Evolutionary conservation across 1,140 invertebrate genomes (phyloP).

Genomic region (Gryon sp.): DNA sequence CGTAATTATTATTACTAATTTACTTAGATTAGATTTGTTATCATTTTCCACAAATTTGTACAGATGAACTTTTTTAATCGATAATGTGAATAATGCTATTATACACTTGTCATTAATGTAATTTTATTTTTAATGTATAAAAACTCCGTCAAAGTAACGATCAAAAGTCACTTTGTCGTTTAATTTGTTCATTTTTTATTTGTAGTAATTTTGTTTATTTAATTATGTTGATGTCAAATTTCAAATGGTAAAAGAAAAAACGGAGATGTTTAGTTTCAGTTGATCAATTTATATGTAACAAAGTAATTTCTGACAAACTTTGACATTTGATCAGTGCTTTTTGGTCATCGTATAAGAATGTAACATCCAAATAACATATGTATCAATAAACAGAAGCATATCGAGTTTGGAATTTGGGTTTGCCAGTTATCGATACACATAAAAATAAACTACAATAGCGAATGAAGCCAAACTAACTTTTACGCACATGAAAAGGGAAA

Average conservation of each 20-base stretch:
- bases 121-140: slow-evolving; percentile 41
- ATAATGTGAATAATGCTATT: slow-evolving; percentile 29
- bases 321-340: slow-evolving; percentile 20
- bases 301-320: too few relatives aligned
- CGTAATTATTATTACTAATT: too few relatives aligned
- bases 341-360: slow-evolving; percentile 9
- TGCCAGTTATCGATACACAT: too few relatives aligned
- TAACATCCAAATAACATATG: slow-evolving; percentile 22
- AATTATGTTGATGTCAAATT: too few relatives aligned
- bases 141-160: background rate
- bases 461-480: too few relatives aligned
- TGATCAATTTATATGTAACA: too few relatives aligned
- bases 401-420: slow-evolving; percentile 32
- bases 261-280: too few relatives aligned
- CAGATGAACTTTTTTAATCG: slow-evolving; percentile 28
- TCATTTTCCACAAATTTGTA: slow-evolving; percentile 35
- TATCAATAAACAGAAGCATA: slow-evolving; percentile 45
- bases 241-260: too few relatives aligned
- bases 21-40: too few relatives aligned
- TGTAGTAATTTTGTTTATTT: too few relatives aligned
- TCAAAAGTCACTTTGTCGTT: slow-evolving; percentile 14
- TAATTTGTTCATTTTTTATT: too few relatives aligned
- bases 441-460: too few relatives aligned
- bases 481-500: background rate
- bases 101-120: slow-evolving; percentile 22